These are phyloP conservation scores for Proteles cristata DNA, from an alignment of 2,113 vertebrate species.

Conservation along the genomic window DNA sequence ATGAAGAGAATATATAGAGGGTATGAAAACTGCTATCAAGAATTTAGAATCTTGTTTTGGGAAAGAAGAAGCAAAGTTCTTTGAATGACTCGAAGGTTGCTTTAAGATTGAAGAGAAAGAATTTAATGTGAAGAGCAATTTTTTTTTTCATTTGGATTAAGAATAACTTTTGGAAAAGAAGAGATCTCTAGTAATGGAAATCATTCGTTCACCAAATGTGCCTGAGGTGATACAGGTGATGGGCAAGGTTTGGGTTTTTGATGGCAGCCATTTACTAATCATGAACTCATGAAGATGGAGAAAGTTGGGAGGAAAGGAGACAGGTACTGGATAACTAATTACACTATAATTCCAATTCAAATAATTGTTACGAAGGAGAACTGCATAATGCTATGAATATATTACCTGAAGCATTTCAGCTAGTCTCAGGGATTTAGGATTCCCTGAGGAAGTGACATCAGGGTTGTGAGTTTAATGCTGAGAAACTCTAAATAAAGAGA, in stretches of 20 bases:
- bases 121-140: not conserved
- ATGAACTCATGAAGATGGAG: not conserved
- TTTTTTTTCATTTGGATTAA: not conserved
- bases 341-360: not conserved
- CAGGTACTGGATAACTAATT: not conserved
- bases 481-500: not conserved
- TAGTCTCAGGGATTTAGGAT: not conserved
- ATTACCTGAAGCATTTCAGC: not conserved
- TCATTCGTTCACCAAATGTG: not conserved
- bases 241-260: not conserved
- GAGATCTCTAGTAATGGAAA: not conserved
- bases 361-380: not conserved
- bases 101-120: not conserved
- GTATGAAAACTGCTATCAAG: not conserved
- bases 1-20: not conserved
- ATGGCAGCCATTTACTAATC: not conserved
- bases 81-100: not conserved
- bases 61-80: not conserved
- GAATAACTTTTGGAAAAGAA: not conserved
- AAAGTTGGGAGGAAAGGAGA: not conserved
- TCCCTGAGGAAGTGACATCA: not conserved
- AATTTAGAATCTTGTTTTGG: not conserved
- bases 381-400: not conserved
- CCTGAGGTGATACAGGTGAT: not conserved
- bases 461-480: not conserved